Base-by-base conservation (phyloP, 2,888 invertebrate genomes). In the Cephus pygmeus region DNA sequence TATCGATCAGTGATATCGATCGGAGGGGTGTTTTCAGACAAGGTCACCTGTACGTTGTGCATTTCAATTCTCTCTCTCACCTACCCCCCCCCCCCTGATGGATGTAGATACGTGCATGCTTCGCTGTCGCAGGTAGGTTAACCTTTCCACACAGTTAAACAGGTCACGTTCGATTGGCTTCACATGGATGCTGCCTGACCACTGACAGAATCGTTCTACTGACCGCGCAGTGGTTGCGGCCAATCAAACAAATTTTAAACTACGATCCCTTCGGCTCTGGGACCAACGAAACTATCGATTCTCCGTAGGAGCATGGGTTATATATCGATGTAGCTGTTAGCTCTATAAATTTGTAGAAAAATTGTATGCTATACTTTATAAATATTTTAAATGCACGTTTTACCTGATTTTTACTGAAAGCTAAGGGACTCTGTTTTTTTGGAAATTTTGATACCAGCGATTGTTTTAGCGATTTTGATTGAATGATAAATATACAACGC, bases 131-230 rank as follows among this genome's bases (percentile, higher is more conserved):
- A 34, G 34, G 74, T 74, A 15, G 71, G 31, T 71, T 71, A 74
- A 74, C 74, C 74, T 74, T 34, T 34, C 74, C 74, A 11, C 74
- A n/a, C 74, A 34, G 23, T 35, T 35, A 74, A 74, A 33, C 74
- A 34, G 74, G 74, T 74, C 35, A 35, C 74, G 74, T 34, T 74
- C 35, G 74, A 74, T 74, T 74, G 34, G 35, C 74, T 35, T 34
- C 74, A 35, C 74, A 75, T 80, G 76, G 78, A 77, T 69, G 75
- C 73, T 68, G 85, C 81, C 84, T 85, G 86, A 85, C 85, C 84
- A 82, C 81, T 81, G 83, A 80, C 82, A 79, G 83, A 83, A 86
- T 83, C 82, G 82, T 85, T 87, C 84, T 83, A 86, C 87, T 86
- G 82, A 79, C 78, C 81, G 81, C 80, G 77, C 76, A 76, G 76